These are phyloP conservation scores for Distichodus sexfasciatus DNA, from an alignment of 2,797 vertebrate genomes.

Conservation along the genomic window DNA sequence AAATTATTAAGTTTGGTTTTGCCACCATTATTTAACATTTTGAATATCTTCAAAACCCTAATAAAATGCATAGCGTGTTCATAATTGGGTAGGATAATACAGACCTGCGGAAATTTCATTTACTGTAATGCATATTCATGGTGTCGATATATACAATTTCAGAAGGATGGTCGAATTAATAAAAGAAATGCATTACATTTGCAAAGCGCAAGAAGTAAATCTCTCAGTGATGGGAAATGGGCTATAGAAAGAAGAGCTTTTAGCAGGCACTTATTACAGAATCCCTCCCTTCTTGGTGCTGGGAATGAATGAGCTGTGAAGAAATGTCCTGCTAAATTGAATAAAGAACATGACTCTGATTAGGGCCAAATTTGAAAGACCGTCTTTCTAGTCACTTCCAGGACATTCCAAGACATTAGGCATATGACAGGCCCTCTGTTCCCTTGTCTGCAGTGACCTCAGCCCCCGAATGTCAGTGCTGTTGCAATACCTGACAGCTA, in stretches of 20 bases:
- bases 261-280: not conserved
- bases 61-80: too few species aligned
- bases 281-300: slow-evolving; percentile 42
- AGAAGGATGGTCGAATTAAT: too few species aligned
- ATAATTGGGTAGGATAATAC: too few species aligned
- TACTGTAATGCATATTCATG: too few species aligned
- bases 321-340: slow-evolving; percentile 68
- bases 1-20: not conserved
- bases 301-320: slow-evolving; percentile 60
- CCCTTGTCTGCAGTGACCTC: slow-evolving; percentile 62
- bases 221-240: too few species aligned
- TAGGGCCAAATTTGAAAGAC: slow-evolving; percentile 67
- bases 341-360: slow-evolving; percentile 78
- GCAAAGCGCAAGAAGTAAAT: too few species aligned
- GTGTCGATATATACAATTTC: too few species aligned
- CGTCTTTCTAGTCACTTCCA: slow-evolving; percentile 60
- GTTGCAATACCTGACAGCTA: slow-evolving; percentile 54
- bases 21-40: too few species aligned
- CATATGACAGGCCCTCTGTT: slow-evolving; percentile 67
- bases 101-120: too few species aligned
- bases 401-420: slow-evolving; percentile 76
- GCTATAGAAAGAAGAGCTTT: not conserved
- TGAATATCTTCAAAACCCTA: too few species aligned
- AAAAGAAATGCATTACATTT: too few species aligned
- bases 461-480: slow-evolving; percentile 51